Evolutionary conservation across 2,888 invertebrate species (phyloP), one percentile per base, ranked within the genome.

Genomic region (Orthonychiurus folsomi): DNA sequence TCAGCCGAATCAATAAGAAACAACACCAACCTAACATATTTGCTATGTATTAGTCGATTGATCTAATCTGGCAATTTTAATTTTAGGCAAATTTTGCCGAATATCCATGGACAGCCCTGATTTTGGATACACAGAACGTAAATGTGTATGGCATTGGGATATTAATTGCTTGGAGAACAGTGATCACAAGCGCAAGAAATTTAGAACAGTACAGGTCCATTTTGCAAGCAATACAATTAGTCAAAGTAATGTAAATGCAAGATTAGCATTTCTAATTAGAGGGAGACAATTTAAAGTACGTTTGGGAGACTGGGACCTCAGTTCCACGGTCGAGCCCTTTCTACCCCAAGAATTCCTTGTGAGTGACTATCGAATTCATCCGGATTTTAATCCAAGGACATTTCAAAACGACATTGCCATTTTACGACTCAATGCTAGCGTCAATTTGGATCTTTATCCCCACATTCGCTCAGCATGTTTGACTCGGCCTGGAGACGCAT

Each of bases 381-480:
- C 70, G 1, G 61, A 67, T 21, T 72, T 66, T 52, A 66, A 72
- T 55, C 63, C 69, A 18, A 64, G 68, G 50, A 72, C 70, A 1
- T 71, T 69, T 61, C 70, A 72, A 50, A 72, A 72, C 60, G 72
- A 72, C 47, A 69, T 72, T 61, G 72, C 71, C 3, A 58, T 72
- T 50, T 59, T 72, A 15, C 60, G 64, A n/a, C 63, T 72, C 24
- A 57, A 63, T 1, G 55, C 63, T 3, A 61, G 62, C 18, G 61
- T 70, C 18, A 69, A 71, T 50, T 55, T 71, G 47, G 67, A 66
- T 28, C 63, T 64, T n/a, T 67, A 66, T 27, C 72, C 72, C 1
- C 62, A 63, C 55, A 67, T 73, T 50, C 62, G 71, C 12, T 69
- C 72, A 12, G 69, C 68, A 3, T 73, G 72, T 50, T 24, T 73